phyloP scores from a whole-genome alignment of 2,113 vertebrate species.

The Isurus oxyrinchus region DNA sequence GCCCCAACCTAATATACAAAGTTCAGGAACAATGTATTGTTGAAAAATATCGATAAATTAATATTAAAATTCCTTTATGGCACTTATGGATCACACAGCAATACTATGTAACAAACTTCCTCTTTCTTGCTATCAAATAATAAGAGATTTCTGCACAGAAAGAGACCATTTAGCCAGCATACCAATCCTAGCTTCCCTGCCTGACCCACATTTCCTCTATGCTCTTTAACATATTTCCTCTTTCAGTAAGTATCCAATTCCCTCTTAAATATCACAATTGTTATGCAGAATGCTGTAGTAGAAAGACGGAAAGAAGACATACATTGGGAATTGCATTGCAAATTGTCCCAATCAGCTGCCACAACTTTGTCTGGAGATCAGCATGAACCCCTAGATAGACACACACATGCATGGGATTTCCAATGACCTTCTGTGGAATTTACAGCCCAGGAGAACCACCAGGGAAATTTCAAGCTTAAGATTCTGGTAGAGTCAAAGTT shows the following conservation, averaged over 20 bases:
- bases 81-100: background rate
- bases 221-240: background rate
- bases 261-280: background rate
- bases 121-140: background rate
- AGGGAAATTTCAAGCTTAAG: background rate
- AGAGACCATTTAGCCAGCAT: background rate
- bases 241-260: background rate
- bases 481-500: background rate
- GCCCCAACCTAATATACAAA: background rate
- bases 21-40: background rate
- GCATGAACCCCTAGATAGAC: background rate
- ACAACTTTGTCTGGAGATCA: background rate
- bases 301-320: background rate
- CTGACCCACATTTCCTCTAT: background rate
- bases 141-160: background rate
- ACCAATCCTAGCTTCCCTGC: background rate
- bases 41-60: background rate
- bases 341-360: background rate
- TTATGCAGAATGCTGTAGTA: background rate
- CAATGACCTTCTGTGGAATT: background rate
- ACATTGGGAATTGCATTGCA: background rate
- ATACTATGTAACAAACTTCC: background rate
- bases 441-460: background rate
- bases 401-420: background rate
- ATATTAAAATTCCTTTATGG: background rate